Evolutionary conservation across 2,797 vertebrate genomes (phyloP), one percentile per base, ranked within the genome.

Genomic region (Yasuhikotakia modesta): DNA sequence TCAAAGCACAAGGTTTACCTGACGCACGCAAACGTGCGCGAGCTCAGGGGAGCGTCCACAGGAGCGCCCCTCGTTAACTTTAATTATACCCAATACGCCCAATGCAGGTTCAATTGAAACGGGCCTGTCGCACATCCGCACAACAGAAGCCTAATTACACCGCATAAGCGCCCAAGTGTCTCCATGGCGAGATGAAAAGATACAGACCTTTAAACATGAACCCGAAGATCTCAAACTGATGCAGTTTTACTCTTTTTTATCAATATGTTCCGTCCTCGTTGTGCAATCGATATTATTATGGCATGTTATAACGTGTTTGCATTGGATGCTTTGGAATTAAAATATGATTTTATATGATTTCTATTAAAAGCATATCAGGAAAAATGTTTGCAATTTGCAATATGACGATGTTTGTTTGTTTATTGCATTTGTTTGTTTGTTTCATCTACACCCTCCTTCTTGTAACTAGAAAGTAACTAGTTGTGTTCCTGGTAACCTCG

Each of bases 21-120:
- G 91, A 94, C 88, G 84, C 91, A 89, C 76, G 87, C 85, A 86
- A 88, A 86, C 57, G 67, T 76, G 68, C 58, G 69, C 64, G 70
- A 82, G 79, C 89, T 85, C 89, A 32, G 3, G 89, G 89, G 91
- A 91, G 39, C 14, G 66, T 81, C 81, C 64, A 66, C 80, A 84
- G 87, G 88, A 91, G 84, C 87, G 83, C 82, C 89, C 87, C 89
- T 91, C 87, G 92, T 93, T 94, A 92, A 86, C 88, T 90, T 83
- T 93, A 94, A 94, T 94, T 92, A 92, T 88, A 86, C 88, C 86
- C 86, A 76, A 85, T 86, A 80, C 89, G 81, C 86, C 79, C 82
- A 83, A 83, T 84, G 87, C 87, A 87, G 88, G 91, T 90, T 92
- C 85, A 93, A 88, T 92, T 92, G 81, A 90, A 88, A 85, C 88